Conservation (phyloP, 2,113 vertebrate species). For the Rallus limicola region DNA sequence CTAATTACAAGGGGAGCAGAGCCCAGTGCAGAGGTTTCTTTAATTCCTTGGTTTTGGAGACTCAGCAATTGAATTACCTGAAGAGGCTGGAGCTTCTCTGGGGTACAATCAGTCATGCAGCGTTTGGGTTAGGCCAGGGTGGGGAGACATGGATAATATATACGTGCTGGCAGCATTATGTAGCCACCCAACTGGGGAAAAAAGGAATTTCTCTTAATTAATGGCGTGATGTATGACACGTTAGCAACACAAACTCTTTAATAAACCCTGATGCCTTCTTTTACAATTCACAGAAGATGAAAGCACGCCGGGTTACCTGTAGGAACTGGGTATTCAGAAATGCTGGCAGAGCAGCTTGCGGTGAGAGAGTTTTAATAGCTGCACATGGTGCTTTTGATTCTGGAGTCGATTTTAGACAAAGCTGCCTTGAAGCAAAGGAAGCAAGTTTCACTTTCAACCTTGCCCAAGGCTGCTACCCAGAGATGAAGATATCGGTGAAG, state of each 20-base stretch:
- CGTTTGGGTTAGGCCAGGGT: conserved; percentile 37
- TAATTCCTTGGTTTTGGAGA: conserved; percentile 59
- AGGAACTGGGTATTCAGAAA: background rate
- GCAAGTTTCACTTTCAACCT: conserved; percentile 41
- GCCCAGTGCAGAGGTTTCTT: conserved; percentile 63
- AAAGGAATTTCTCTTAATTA: conserved; percentile 74
- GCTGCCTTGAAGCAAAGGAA: conserved; percentile 36
- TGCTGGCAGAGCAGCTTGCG: conserved; percentile 38
- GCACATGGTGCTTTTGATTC: conserved; percentile 41
- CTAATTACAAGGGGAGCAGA: conserved; percentile 71
- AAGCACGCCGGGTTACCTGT: background rate
- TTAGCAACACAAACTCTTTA: conserved; percentile 37
- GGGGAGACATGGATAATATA: conserved; percentile 60
- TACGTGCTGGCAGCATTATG: conserved; percentile 8
- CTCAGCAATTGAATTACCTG: conserved; percentile 65
- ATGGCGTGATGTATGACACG: conserved; percentile 41
- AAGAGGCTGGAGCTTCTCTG: conserved; percentile 59
- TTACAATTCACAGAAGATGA: conserved; percentile 21
- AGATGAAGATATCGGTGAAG: background rate
- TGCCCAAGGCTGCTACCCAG: conserved; percentile 1
- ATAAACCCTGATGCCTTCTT: conserved; percentile 5
- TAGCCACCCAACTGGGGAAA: conserved; percentile 52
- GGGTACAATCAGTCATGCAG: conserved; percentile 57
- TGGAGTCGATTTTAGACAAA: conserved; percentile 9
- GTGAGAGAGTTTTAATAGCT: conserved; percentile 39